Conservation (phyloP, 1,140 invertebrate genomes). For the Micrasema minimum region DNA sequence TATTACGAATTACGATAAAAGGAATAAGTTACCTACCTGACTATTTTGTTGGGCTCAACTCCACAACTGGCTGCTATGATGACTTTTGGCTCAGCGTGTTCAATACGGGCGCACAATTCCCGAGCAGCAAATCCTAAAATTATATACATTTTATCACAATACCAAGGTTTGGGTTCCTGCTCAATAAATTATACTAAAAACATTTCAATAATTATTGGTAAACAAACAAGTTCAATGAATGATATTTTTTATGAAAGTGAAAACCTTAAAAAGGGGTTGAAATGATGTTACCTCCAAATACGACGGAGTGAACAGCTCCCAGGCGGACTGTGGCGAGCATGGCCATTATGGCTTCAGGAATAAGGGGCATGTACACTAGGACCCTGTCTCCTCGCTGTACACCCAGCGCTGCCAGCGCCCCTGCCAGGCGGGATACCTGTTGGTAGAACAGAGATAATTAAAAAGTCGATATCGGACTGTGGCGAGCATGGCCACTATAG, state of each 20-base stretch:
- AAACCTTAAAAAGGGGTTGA: no score
- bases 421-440: constrained; percentile 81
- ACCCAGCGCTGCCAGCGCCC: constrained; percentile 77
- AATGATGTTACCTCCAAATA: constrained; percentile 88
- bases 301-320: constrained; percentile 88
- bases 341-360: constrained; percentile 86
- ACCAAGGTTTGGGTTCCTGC: no score
- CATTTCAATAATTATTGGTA: no score
- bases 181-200: no score
- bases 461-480: no score
- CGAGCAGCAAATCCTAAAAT: constrained; percentile 83
- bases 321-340: constrained; percentile 86
- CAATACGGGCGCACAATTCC: constrained; percentile 85
- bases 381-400: constrained; percentile 82
- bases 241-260: no score
- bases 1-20: no score
- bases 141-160: not conserved
- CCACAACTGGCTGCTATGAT: constrained; percentile 92
- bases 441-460: not conserved
- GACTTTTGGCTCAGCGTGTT: constrained; percentile 88
- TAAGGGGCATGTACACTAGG: constrained; percentile 91
- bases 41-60: constrained; percentile 85
- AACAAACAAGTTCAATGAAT: no score
- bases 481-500: constrained; percentile 87
- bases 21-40: constrained; percentile 69